Evolutionary conservation across 1,140 invertebrate species (phyloP).

Genomic region (Trichoplusia ni): DNA sequence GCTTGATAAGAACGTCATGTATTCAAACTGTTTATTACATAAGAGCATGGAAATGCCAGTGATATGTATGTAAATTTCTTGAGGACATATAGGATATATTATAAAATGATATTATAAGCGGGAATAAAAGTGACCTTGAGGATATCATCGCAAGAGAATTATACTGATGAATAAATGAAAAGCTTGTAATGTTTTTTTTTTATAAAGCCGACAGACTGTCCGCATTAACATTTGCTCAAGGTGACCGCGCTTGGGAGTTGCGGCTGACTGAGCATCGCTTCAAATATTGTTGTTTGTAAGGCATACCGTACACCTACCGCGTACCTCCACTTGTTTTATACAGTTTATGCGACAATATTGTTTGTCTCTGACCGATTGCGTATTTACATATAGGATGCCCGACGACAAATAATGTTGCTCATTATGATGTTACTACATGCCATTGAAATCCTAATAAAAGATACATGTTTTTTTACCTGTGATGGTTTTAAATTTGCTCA

Average conservation of each 20-base stretch:
- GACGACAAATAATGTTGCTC: no score
- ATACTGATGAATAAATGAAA: constrained; percentile 58
- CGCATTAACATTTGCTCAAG: constrained; percentile 77
- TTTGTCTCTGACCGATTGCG: not conserved
- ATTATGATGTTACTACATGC: no score
- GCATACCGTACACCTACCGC: constrained; percentile 44
- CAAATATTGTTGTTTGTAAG: constrained; percentile 47
- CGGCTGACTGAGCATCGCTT: constrained; percentile 73
- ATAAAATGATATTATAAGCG: constrained; percentile 5
- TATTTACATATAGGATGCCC: not conserved
- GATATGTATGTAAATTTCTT: constrained; percentile 2
- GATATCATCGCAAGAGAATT: constrained; percentile 45
- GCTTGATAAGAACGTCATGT: no score
- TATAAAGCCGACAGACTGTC: constrained; percentile 55
- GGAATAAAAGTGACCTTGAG: constrained; percentile 48
- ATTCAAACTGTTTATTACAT: no score
- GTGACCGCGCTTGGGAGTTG: constrained; percentile 68
- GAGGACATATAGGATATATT: not conserved
- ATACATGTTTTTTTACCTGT: no score
- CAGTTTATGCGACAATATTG: constrained; percentile 3
- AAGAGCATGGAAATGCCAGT: no score
- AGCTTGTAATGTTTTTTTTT: constrained; percentile 66
- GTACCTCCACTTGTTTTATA: constrained; percentile 45
- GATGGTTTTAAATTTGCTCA: no score
- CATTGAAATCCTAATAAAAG: no score